A percentile compares a stretch with the other conserved stretches of the same genome.
Evolutionary conservation across 2,113 vertebrate genomes (phyloP).

Genomic region (Chloropsis cyanopogon): DNA sequence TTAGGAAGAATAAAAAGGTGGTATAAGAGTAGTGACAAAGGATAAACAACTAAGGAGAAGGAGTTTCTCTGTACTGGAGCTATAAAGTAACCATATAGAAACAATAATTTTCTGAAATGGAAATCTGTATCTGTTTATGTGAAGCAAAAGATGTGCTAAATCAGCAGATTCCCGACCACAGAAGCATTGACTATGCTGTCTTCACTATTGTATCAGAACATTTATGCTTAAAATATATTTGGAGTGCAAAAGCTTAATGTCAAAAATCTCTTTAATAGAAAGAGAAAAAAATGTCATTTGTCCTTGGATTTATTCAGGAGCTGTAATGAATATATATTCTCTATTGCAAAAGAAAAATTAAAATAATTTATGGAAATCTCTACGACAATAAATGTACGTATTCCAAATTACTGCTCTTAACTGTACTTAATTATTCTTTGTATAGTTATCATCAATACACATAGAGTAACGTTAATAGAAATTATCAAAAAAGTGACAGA

Average conservation of each 20-base stretch:
- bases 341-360: not conserved
- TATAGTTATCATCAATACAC: not conserved
- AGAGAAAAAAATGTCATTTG: not conserved
- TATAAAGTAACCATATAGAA: not conserved
- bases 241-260: not conserved
- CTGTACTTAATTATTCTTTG: conserved; percentile 18
- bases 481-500: conserved; percentile 14
- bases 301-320: not conserved
- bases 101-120: not conserved
- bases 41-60: not conserved
- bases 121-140: not conserved
- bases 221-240: not conserved
- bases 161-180: not conserved
- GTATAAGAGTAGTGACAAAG: not conserved
- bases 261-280: not conserved
- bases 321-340: not conserved
- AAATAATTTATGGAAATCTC: not conserved
- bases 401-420: not conserved
- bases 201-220: not conserved
- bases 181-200: not conserved
- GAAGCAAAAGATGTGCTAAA: not conserved
- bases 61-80: not conserved
- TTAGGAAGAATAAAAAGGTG: not conserved
- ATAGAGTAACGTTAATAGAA: conserved; percentile 4
- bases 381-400: not conserved